phyloP scores from a whole-genome alignment of 2,797 vertebrate genomes.

The Alcedo quadribrachys region DNA sequence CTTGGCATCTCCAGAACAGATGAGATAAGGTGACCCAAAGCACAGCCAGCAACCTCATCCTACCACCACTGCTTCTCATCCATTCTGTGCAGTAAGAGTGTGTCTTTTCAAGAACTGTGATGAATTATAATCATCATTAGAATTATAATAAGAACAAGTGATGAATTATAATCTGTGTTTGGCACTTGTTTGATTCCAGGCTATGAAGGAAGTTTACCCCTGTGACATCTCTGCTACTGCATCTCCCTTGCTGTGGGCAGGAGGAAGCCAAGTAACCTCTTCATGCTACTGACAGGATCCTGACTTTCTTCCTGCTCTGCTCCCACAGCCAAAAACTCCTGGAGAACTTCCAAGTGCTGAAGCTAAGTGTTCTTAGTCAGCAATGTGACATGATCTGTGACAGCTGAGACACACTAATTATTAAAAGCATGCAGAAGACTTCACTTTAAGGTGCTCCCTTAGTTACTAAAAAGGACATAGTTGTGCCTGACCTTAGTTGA shows the following conservation, averaged over 20 bases:
- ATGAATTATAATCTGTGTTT: not conserved
- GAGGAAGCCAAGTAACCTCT: not conserved
- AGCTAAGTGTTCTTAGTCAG: not conserved
- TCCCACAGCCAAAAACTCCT: not conserved
- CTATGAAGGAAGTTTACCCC: not conserved
- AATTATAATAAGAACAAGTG: not conserved
- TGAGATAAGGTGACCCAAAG: not conserved
- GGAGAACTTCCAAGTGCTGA: not conserved
- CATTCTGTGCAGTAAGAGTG: not conserved
- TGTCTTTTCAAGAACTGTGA: accelerated
- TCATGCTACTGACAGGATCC: not conserved
- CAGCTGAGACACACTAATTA: not conserved
- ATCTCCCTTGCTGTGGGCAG: not conserved
- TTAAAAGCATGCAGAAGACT: not conserved
- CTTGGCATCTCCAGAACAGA: not conserved
- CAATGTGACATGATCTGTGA: not conserved
- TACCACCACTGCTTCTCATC: not conserved
- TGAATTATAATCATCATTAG: not conserved
- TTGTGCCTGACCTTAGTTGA: accelerated
- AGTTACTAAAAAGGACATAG: not conserved
- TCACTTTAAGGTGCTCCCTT: not conserved
- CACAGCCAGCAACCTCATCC: not conserved
- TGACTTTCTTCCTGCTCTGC: not conserved
- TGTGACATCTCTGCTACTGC: not conserved
- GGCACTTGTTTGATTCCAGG: not conserved